Base-by-base conservation (phyloP, 1,140 invertebrate genomes). In the Calliphora vicina region DNA sequence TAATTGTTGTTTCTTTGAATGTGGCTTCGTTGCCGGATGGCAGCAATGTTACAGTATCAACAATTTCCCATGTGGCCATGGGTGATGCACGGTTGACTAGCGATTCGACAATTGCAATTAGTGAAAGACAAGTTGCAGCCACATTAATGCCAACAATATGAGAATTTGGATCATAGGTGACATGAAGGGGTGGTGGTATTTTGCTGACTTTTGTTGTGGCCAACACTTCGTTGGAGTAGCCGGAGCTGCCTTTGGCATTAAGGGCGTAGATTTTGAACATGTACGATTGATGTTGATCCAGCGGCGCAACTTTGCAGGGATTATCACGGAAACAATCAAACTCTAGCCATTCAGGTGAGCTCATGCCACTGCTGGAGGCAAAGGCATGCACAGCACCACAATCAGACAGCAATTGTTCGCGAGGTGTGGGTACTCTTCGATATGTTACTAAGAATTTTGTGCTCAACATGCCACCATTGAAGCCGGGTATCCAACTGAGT, bases 381-480 rank as follows among this genome's bases (percentile, higher is more conserved):
- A 61, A 80, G 29, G 57, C 78, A 61, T 86, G 92, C 1, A 91
- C 92, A 67, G 91, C 93, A 25, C 42, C 23, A 83, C 95, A 95
- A 42, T 94, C 93, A 0, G 93, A 89, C 17, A 93, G 88, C 81
- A 94, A 93, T 82, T 94, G 93, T 84, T 94, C 92, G 3, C 92
- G 89, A 4, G 92, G 91, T 10, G 90, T 89, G 1, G 92, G 89
- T 2, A 95, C 93, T 20, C 94, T 92, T 43, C 94, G 93, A 88
- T 96, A 96, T 9, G 93, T 93, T 2, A 97, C 95, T 85, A 96
- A 94, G 88, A 96, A 97, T 86, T 96, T 97, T 0, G 96, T 97
- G 84, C 94, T 96, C 3, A 93, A 92, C 25, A 97, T 89, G 0
- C 97, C 97, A 0, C 97, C 97, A 90, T 98, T 96, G 87, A 98